Evolutionary conservation across 2,113 vertebrate genomes (phyloP).

Genomic region (Cygnus buccinator): DNA sequence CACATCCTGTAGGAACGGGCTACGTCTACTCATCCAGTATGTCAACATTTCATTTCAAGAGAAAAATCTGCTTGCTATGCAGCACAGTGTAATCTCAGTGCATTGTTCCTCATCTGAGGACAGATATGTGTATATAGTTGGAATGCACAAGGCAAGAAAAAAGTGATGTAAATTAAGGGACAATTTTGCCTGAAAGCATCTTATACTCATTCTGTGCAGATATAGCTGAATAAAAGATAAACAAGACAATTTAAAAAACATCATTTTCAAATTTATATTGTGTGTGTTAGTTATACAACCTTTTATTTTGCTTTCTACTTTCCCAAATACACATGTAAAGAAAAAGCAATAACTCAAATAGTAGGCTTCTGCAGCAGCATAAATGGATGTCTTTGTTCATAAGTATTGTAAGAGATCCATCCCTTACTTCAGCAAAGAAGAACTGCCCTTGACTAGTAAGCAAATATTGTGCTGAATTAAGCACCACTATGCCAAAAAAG

Average conservation of each 20-base stretch:
- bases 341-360: background rate
- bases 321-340: background rate
- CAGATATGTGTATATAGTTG: background rate
- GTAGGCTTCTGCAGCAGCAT: background rate
- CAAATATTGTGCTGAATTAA: slow-evolving; percentile 34
- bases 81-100: background rate
- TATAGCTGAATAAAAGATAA: background rate
- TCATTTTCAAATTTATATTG: background rate
- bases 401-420: background rate
- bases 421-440: slow-evolving; percentile 2
- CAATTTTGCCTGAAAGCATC: background rate
- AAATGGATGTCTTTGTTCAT: slow-evolving; percentile 23
- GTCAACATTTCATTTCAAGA: background rate
- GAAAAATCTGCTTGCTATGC: background rate
- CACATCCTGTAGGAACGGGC: background rate
- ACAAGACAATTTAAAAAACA: background rate
- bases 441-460: background rate
- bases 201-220: background rate
- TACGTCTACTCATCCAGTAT: background rate
- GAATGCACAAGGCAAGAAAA: background rate
- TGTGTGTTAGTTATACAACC: background rate
- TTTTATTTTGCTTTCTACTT: background rate
- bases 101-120: background rate
- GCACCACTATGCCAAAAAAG: background rate
- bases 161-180: background rate